phyloP scores from a whole-genome alignment of 2,797 vertebrate species.

The Sebastes wilsoni region DNA sequence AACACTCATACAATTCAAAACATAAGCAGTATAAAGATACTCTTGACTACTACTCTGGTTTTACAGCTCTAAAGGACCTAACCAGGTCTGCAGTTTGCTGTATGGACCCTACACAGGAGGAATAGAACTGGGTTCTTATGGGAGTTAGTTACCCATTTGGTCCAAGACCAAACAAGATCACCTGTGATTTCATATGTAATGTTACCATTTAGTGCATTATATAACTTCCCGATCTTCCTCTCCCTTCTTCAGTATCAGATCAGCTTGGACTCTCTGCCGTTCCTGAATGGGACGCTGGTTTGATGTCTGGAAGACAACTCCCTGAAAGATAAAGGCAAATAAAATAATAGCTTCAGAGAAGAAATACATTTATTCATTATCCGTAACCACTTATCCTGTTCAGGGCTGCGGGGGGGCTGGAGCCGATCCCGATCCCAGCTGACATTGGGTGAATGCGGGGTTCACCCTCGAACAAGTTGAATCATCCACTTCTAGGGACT shows the following conservation, averaged over 20 bases:
- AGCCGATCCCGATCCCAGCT: no score
- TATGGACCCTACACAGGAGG: neutral
- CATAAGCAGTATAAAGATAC: neutral
- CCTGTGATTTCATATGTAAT: neutral
- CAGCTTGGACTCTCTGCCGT: conserved; percentile 53
- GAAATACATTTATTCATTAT: neutral
- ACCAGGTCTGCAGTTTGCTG: neutral
- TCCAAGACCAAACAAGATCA: neutral
- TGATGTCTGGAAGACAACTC: conserved; percentile 66
- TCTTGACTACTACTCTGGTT: neutral
- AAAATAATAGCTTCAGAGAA: neutral
- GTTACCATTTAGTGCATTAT: conserved; percentile 4
- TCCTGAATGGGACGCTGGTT: conserved; percentile 43
- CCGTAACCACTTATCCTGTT: no score
- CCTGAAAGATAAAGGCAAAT: conserved; percentile 31
- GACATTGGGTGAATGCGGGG: no score
- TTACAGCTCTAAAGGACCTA: neutral
- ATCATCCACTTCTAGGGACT: no score
- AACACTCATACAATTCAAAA: neutral
- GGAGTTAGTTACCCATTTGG: neutral
- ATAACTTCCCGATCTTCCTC: neutral
- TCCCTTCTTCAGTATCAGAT: conserved; percentile 38
- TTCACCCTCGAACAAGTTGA: no score
- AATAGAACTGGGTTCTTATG: neutral
- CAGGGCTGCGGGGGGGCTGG: no score